These are phyloP conservation scores for Schizopygopsis pylzovi DNA, from an alignment of 2,797 vertebrate species.

Conservation along the genomic window DNA sequence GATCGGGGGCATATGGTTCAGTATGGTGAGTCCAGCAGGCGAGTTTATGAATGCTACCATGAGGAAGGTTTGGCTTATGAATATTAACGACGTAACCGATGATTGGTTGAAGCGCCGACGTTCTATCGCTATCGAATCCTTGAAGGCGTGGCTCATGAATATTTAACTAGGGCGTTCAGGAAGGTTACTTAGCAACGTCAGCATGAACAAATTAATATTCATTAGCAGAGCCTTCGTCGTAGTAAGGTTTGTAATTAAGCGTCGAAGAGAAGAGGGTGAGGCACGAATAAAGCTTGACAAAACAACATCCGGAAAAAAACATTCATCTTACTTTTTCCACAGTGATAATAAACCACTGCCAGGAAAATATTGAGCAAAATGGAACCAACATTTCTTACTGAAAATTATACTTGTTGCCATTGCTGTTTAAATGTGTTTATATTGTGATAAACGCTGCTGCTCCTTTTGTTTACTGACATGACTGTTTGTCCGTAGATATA, in stretches of 20 bases:
- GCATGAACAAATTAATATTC: background rate
- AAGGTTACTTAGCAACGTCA: constrained; percentile 29
- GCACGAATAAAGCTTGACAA: constrained; percentile 29
- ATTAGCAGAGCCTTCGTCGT: constrained; percentile 1
- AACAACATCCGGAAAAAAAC: too few species aligned
- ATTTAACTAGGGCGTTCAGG: background rate
- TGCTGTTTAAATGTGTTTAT: background rate
- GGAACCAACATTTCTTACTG: background rate
- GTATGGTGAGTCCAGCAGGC: constrained; percentile 86
- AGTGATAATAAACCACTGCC: background rate
- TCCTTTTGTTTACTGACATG: constrained; percentile 17
- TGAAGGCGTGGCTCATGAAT: constrained; percentile 24
- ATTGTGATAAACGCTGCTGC: background rate
- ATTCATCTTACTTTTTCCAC: background rate
- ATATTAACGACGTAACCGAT: constrained; percentile 1
- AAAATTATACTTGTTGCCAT: background rate
- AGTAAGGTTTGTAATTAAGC: constrained; percentile 21
- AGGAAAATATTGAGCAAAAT: background rate
- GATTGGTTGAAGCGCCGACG: constrained; percentile 5
- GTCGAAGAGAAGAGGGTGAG: constrained; percentile 27
- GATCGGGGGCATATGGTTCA: constrained; percentile 94
- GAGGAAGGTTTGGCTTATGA: constrained; percentile 6
- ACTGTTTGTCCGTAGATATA: background rate
- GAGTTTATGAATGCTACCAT: constrained; percentile 26
- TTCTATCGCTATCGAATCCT: background rate